Conservation (phyloP, 2,888 invertebrate genomes). For the Galeruca laticollis region DNA sequence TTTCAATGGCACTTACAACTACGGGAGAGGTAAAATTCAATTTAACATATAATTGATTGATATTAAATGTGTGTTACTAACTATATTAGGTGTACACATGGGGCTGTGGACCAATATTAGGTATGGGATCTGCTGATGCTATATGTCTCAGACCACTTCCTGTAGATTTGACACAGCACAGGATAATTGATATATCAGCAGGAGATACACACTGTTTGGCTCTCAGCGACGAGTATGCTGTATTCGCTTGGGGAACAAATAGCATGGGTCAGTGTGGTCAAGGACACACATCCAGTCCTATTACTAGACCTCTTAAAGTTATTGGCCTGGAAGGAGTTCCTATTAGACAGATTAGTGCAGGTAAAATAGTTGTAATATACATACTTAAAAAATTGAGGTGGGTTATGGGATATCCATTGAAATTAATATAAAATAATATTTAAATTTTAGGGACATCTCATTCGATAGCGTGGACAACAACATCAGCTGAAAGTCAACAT, state of each 20-base stretch:
- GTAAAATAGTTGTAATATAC: too few species aligned
- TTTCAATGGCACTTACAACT: slow-evolving; percentile 69
- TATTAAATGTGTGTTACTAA: background rate
- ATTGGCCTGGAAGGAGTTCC: slow-evolving; percentile 69
- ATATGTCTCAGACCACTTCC: slow-evolving; percentile 70
- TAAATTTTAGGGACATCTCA: slow-evolving; percentile 69
- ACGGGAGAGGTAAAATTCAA: slow-evolving; percentile 65
- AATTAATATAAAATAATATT: too few species aligned
- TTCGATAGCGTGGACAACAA: slow-evolving; percentile 73
- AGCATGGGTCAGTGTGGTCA: slow-evolving; percentile 76
- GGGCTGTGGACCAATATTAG: slow-evolving; percentile 74
- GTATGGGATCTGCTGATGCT: slow-evolving; percentile 71
- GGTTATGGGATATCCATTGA: background rate
- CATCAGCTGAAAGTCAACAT: slow-evolving; percentile 68
- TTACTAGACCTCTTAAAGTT: slow-evolving; percentile 71
- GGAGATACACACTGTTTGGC: slow-evolving; percentile 75
- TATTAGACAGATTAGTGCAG: slow-evolving; percentile 74
- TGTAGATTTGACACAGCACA: slow-evolving; percentile 68
- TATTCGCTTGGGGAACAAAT: slow-evolving; percentile 75
- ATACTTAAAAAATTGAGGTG: background rate
- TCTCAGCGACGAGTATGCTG: slow-evolving; percentile 69
- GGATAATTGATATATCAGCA: slow-evolving; percentile 72
- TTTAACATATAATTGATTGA: background rate
- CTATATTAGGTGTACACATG: slow-evolving; percentile 69
- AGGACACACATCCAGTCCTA: slow-evolving; percentile 72